These are phyloP conservation scores for Hesperia comma DNA, from an alignment of 2,888 invertebrate species.

Conservation along the genomic window DNA sequence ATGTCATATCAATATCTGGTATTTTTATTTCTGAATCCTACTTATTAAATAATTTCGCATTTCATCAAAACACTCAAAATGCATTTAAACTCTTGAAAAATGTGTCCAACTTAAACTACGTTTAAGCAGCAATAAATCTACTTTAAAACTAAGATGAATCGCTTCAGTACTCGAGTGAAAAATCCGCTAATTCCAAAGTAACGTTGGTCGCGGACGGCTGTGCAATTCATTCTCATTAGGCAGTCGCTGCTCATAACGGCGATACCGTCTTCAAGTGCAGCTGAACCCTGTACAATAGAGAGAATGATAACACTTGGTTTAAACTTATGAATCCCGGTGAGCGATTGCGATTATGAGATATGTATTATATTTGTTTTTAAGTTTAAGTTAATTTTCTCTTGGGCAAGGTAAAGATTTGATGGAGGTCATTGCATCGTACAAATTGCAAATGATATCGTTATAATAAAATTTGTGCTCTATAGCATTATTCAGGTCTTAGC, in stretches of 20 bases:
- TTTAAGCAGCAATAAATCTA: constrained; percentile 60
- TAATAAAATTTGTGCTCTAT: too few relatives aligned
- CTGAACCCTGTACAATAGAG: constrained; percentile 42
- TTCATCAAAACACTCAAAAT: not conserved
- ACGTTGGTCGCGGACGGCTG: constrained; percentile 53
- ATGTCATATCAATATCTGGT: too few relatives aligned
- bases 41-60: not conserved
- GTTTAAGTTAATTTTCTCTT: too few relatives aligned
- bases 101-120: constrained; percentile 54
- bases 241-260: constrained; percentile 62
- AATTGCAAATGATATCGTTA: too few relatives aligned
- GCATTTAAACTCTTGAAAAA: constrained; percentile 25
- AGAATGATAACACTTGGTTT: not conserved
- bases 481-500: too few relatives aligned
- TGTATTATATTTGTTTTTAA: not conserved
- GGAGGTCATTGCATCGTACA: too few relatives aligned
- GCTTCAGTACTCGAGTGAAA: constrained; percentile 67
- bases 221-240: constrained; percentile 80
- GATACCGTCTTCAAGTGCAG: constrained; percentile 39
- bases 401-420: too few relatives aligned
- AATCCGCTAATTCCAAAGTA: constrained; percentile 75
- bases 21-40: too few relatives aligned
- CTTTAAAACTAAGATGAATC: constrained; percentile 70
- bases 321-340: not conserved
- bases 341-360: not conserved